A percentile compares a stretch with the other conserved stretches of the same genome.
phyloP scores from a whole-genome alignment of 1,140 invertebrate species.

The Drosophila pectinifera region DNA sequence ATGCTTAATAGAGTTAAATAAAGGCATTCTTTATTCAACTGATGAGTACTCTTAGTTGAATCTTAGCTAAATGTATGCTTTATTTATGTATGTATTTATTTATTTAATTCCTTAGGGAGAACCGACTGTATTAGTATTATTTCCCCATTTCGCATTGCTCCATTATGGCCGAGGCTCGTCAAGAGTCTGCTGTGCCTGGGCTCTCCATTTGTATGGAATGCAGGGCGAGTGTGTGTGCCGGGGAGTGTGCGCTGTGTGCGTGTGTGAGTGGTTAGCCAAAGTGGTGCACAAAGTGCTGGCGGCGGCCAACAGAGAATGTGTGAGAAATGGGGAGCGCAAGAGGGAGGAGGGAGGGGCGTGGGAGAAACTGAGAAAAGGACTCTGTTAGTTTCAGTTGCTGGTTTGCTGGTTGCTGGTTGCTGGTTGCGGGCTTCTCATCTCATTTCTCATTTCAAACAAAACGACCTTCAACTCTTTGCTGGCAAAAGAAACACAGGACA shows the following conservation, averaged over 20 bases:
- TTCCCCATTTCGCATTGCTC: constrained; percentile 55
- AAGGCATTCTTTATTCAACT: too few relatives aligned
- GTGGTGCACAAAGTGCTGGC: constrained; percentile 77
- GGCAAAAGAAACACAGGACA: constrained; percentile 47
- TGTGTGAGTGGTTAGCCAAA: constrained; percentile 63
- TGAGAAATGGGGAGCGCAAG: constrained; percentile 35
- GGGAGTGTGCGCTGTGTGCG: constrained; percentile 19
- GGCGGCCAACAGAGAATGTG: constrained; percentile 58
- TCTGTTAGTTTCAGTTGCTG: constrained; percentile 62
- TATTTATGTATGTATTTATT: constrained; percentile 3
- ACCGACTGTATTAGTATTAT: constrained; percentile 42
- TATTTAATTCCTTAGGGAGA: constrained; percentile 2
- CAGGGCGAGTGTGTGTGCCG: constrained; percentile 15
- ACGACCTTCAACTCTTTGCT: constrained; percentile 62
- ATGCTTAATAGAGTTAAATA: too few relatives aligned
- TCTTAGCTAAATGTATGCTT: background rate
- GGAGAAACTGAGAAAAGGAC: constrained; percentile 35
- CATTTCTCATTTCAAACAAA: constrained; percentile 60
- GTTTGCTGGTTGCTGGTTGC: constrained; percentile 39
- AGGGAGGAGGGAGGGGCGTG: background rate
- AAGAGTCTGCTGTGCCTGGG: constrained; percentile 62
- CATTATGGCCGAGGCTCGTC: constrained; percentile 71
- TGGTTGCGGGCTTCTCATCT: constrained; percentile 43
- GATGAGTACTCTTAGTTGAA: too few relatives aligned
- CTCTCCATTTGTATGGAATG: constrained; percentile 64